Base-by-base conservation (phyloP, 1,140 invertebrate genomes). In the Formica selysi region DNA sequence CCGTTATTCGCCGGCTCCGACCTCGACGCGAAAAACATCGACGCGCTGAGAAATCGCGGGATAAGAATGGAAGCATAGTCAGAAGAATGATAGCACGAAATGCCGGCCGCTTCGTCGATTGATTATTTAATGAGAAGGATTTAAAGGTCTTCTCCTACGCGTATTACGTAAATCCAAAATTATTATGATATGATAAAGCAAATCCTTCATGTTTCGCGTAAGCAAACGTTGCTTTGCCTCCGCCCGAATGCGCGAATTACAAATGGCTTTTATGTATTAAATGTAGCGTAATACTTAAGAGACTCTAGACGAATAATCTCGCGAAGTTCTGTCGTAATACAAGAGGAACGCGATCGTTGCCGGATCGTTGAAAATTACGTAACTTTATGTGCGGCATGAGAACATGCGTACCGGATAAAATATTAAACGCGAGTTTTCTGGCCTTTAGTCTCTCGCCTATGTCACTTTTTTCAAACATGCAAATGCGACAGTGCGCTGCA, bases 1-100 rank as follows among this genome's bases (percentile, higher is more conserved):
- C 89, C 89, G 89, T 90, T 90, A 90, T 86, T 81, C 67, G 86
- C 76, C 89, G 29, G 62, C 89, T 83, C 83, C 78, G 89, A 88
- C 89, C 86, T 88, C 89, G 78, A 57, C 76, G 65, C 76, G 86
- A 90, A 90, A 87, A 90, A 78, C 74, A 83, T 26, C 89, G 71
- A 57, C 73, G 54, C 36, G 57, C 62, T 29, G 68, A 62, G 54
- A 74, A 74, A 48, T 73, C 51, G 59, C 65, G 32, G 19, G 73
- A 74, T 61, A 48, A 83, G 29, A 79, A 80, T 51, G 48, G 36
- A 74, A 38, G 48, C 73, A 80, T 65, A 54, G n/a, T 13, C 22
- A 64, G 62, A 78, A 19, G n/a, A 26, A 78, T 38, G 44, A 67
- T 71, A 51, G 67, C n/a, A 57, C 38, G 13, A 38, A 0, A 59